These are phyloP conservation scores for Eutolmus rufibarbis DNA, from an alignment of 2,888 invertebrate genomes.

Conservation along the genomic window DNA sequence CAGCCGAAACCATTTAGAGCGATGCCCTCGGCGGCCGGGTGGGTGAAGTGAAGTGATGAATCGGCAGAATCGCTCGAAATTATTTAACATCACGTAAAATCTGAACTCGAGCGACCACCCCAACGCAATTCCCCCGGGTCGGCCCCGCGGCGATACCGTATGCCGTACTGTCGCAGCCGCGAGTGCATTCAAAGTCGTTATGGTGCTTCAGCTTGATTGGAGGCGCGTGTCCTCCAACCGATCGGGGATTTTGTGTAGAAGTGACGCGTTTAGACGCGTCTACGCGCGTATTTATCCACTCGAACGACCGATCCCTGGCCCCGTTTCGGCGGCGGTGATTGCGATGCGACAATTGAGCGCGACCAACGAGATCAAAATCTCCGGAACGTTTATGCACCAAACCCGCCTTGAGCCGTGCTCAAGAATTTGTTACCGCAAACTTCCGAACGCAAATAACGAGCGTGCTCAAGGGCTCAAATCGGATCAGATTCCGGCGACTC, in stretches of 20 bases:
- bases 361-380: constrained; percentile 7
- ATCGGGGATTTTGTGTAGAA: not conserved
- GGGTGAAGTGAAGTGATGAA: constrained; percentile 10
- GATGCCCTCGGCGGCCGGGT: not conserved
- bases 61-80: constrained; percentile 40
- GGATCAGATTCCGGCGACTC: constrained; percentile 26
- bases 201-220: constrained; percentile 30
- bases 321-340: not conserved
- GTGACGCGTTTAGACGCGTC: not conserved
- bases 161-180: not conserved
- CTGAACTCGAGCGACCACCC: constrained; percentile 36
- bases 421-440: constrained; percentile 22
- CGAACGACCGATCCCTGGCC: not conserved
- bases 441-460: constrained; percentile 23
- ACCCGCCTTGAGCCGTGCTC: constrained; percentile 7
- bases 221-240: constrained; percentile 34
- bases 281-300: constrained; percentile 16
- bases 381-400: constrained; percentile 1
- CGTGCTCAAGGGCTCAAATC: constrained; percentile 45
- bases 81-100: constrained; percentile 47
- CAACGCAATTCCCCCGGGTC: not conserved
- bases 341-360: not conserved
- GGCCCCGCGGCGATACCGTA: not conserved
- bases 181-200: constrained; percentile 16
- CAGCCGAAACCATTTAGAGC: constrained; percentile 22